Evolutionary conservation across 1,140 invertebrate species (phyloP), one percentile per base, ranked within the genome.

Genomic region (Cotesia typhae): DNA sequence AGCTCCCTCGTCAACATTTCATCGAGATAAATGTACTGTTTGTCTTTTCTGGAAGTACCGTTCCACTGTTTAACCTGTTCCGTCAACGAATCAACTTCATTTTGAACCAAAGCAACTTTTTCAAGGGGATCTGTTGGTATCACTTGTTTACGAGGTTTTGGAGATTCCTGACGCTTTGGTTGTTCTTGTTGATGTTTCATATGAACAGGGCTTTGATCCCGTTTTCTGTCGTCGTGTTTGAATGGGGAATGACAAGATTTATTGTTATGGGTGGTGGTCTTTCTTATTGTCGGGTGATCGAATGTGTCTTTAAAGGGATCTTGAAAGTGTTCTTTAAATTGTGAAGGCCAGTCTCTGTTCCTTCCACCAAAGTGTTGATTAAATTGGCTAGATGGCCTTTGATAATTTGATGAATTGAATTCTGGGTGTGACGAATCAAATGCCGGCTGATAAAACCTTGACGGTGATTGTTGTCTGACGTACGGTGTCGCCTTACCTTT

Each of bases 1-100:
- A 98, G 88, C 82, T 95, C 94, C 55, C 96, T 90, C 1, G 96
- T 98, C 12, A 98, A 86, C 96, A 98, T 98, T 85, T 98, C 96
- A 83, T 98, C 96, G 55, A 98, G 84, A 82, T 92, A 96, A 37
- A 94, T 88, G 79, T 96, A 98, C 68, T 94, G 89, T 83, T 97
- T 97, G 79, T 96, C 93, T 76, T 90, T 90, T 76, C 91, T 90
- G 3, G 89, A 90, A 67, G 87, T 88, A 3, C 95, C 95, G 38
- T 80, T 87, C 80, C 94, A 97, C 67, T 90, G 87, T 74, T 95
- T 92, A 5, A 98, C 94, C 79, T 93, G 89, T 12, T 88, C 88
- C 87, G 93, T 92, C 0, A 96, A 88, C 28, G 92, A 90, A 36
- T 93, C 89, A 0, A 96, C 93, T 76, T 96, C 94, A 17, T 92